These are phyloP conservation scores for Sepiola atlantica DNA, from an alignment of 2,888 invertebrate genomes.

Conservation along the genomic window DNA sequence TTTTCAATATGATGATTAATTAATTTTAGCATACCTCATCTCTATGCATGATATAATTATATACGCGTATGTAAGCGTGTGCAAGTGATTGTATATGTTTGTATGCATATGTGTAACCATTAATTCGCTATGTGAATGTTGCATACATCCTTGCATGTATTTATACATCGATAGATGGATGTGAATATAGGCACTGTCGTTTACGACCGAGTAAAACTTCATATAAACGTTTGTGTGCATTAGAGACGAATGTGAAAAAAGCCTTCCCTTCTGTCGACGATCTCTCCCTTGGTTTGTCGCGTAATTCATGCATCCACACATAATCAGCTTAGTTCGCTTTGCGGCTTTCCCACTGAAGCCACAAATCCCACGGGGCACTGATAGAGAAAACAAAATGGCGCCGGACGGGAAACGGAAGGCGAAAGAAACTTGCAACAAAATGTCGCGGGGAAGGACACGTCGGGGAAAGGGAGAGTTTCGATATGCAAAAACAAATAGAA, in stretches of 20 bases:
- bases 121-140: background rate
- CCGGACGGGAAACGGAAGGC: background rate
- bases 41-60: too few relatives aligned
- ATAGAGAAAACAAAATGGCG: conserved; percentile 32
- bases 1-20: too few relatives aligned
- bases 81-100: too few relatives aligned
- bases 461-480: conserved; percentile 14
- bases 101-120: background rate
- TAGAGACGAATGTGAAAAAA: background rate
- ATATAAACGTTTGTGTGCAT: background rate
- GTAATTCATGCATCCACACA: conserved; percentile 32
- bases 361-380: conserved; percentile 15
- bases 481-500: background rate
- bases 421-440: conserved; percentile 19
- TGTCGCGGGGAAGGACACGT: background rate
- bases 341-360: conserved; percentile 32
- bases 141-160: background rate
- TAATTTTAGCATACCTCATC: too few relatives aligned
- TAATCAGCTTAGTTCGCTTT: conserved; percentile 32
- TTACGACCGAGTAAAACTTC: background rate
- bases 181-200: background rate
- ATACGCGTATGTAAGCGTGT: too few relatives aligned
- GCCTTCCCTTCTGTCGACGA: background rate
- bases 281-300: background rate
- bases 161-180: background rate